Evolutionary conservation across 2,888 invertebrate genomes (phyloP), one percentile per base, ranked within the genome.

Genomic region (Rhingia campestris): DNA sequence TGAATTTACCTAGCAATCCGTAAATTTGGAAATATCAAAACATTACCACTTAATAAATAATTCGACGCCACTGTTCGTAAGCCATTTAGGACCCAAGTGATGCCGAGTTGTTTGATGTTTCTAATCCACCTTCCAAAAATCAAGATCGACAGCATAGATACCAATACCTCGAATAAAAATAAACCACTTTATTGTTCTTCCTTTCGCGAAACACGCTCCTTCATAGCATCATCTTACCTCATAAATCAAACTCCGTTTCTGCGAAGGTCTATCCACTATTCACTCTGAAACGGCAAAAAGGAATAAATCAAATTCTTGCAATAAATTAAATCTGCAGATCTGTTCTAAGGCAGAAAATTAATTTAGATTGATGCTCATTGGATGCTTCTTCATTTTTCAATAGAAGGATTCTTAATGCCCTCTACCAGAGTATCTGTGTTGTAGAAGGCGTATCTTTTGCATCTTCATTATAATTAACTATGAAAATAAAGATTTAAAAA

Each of bases 291-390:
- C 51, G 10, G 37, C 39, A 47, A 54, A 45, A 22, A 53, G 47
- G n/a, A 49, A 69, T 54, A 77, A 51, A 72, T 70, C 12, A 74
- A 67, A 58, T 2, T 53, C 58, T 14, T 4, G 33, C 49, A 56
- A 73, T 74, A 82, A 82, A 84, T 80, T 80, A 70, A 30, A 49
- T 74, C 74, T 79, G 69, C 74, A 80, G 66, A 75, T 74, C 80
- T 43, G 41, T 61, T 59, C 53, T 45, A 22, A 45, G 66, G 45
- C 54, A 30, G 59, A 75, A 49, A 70, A 84, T 84, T 84, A 80
- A 84, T 84, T 84, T 80, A 84, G 54, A 79, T 58, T 59, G 74
- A 79, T 58, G 63, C 35, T 63, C 45, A 39, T 63, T 51, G 51
- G 43, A 79, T 75, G 84, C 84, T 84, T 84, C 84, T 84, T 67